A percentile compares a stretch with the other conserved stretches of the same genome.
Evolutionary conservation across 2,888 invertebrate species (phyloP).

Genomic region (Eupithecia exiguata): DNA sequence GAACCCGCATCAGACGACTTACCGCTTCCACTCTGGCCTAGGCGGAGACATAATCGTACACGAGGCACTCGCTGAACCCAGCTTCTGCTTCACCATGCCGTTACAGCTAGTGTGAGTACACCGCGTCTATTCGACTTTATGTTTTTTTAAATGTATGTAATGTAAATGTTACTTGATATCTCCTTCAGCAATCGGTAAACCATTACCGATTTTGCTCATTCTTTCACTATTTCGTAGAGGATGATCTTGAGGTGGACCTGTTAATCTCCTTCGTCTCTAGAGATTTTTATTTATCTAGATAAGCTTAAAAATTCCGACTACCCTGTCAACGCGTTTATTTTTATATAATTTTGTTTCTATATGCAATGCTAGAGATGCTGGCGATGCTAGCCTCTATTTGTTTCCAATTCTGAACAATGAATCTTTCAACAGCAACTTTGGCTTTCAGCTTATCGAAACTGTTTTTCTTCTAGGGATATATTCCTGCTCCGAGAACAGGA

Average conservation of each 20-base stretch:
- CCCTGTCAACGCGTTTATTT: too few species aligned
- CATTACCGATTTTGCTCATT: too few species aligned
- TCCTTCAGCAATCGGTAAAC: too few species aligned
- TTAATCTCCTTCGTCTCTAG: too few species aligned
- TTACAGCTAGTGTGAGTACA: slow-evolving; percentile 92
- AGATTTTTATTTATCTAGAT: too few species aligned
- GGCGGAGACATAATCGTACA: slow-evolving; percentile 97
- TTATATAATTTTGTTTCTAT: too few species aligned
- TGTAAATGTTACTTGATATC: too few species aligned
- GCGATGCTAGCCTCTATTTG: background rate
- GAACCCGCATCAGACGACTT: slow-evolving; percentile 89
- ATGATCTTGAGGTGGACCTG: too few species aligned
- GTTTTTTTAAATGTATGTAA: too few species aligned
- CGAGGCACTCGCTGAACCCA: slow-evolving; percentile 96
- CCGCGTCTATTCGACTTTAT: background rate
- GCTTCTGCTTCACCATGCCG: slow-evolving; percentile 92
- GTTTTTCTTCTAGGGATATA: slow-evolving; percentile 86
- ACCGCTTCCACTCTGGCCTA: slow-evolving; percentile 94
- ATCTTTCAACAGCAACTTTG: background rate
- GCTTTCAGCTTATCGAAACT: background rate
- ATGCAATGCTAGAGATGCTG: too few species aligned
- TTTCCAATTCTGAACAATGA: background rate
- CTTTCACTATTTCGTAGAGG: too few species aligned
- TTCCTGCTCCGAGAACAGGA: slow-evolving; percentile 97
- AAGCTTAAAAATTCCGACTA: too few species aligned